These are phyloP conservation scores for Aphis craccivora DNA, from an alignment of 1,140 invertebrate species.

Conservation along the genomic window DNA sequence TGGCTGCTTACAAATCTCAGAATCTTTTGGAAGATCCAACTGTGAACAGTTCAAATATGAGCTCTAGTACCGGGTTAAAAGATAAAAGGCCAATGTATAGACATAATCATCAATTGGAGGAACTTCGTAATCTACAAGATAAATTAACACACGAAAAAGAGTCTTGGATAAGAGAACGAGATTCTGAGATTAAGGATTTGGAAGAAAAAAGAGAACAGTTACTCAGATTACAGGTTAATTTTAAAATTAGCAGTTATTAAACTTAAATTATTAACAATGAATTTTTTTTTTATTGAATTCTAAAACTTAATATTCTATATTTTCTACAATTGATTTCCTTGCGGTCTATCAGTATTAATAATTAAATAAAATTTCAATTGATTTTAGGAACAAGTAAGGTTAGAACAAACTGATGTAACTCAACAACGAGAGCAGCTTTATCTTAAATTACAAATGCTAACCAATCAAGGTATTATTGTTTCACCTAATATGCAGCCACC, in stretches of 20 bases:
- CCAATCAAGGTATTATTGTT: constrained; percentile 73
- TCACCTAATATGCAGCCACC: constrained; percentile 61
- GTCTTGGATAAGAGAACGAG: constrained; percentile 73
- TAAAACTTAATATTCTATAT: background rate
- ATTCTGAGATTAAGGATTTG: constrained; percentile 72
- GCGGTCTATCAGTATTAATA: background rate
- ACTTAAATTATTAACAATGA: background rate
- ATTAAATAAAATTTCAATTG: background rate
- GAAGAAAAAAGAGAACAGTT: constrained; percentile 72
- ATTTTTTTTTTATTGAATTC: background rate
- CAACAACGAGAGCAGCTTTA: constrained; percentile 88
- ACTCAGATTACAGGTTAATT: constrained; percentile 66
- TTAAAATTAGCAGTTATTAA: background rate
- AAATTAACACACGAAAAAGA: constrained; percentile 81
- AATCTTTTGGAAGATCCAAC: constrained; percentile 59
- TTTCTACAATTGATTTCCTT: background rate
- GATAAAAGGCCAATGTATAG: constrained; percentile 69
- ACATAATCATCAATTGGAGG: constrained; percentile 78
- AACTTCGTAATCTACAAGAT: constrained; percentile 77
- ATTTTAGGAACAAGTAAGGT: constrained; percentile 71
- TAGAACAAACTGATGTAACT: constrained; percentile 81
- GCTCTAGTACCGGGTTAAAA: constrained; percentile 48
- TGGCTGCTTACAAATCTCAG: constrained; percentile 67
- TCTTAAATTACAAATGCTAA: constrained; percentile 79
- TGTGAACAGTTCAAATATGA: background rate